phyloP scores from a whole-genome alignment of 2,113 vertebrate genomes.

The Zootoca vivipara region DNA sequence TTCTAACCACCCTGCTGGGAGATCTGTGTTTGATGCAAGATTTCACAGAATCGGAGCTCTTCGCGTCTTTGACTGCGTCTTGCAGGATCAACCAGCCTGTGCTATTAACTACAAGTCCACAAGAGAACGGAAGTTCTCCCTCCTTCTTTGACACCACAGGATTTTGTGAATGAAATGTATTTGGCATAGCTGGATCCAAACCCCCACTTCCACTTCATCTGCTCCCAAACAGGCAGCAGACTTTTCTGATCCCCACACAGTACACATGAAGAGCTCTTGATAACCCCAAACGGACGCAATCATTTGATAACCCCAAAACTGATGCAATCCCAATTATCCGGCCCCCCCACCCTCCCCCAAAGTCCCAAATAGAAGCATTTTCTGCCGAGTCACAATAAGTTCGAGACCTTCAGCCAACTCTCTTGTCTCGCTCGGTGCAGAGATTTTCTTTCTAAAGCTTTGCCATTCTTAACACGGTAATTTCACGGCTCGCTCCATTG shows the following conservation, averaged over 20 bases:
- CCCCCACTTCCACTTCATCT: background rate
- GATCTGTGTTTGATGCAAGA: too few relatives aligned
- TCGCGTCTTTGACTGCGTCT: too few relatives aligned
- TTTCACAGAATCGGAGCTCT: background rate
- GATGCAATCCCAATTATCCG: background rate
- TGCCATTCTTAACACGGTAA: fast-evolving
- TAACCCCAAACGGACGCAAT: background rate
- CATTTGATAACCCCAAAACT: slow-evolving; percentile 2
- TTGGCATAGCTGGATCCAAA: slow-evolving; percentile 17
- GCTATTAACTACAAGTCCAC: background rate
- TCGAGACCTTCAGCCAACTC: background rate
- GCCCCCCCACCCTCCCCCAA: too few relatives aligned
- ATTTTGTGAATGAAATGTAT: background rate
- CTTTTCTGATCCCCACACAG: background rate
- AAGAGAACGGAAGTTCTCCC: fast-evolving
- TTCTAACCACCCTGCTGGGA: background rate
- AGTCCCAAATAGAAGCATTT: background rate
- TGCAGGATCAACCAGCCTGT: fast-evolving
- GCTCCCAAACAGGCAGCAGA: background rate
- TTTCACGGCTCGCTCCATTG: background rate
- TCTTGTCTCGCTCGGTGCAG: background rate
- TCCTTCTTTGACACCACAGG: background rate
- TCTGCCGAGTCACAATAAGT: background rate
- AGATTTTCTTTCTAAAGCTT: background rate
- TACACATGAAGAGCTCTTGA: slow-evolving; percentile 2